Evolutionary conservation across 2,113 vertebrate genomes (phyloP), one percentile per base, ranked within the genome.

Genomic region (Mustela lutreola): DNA sequence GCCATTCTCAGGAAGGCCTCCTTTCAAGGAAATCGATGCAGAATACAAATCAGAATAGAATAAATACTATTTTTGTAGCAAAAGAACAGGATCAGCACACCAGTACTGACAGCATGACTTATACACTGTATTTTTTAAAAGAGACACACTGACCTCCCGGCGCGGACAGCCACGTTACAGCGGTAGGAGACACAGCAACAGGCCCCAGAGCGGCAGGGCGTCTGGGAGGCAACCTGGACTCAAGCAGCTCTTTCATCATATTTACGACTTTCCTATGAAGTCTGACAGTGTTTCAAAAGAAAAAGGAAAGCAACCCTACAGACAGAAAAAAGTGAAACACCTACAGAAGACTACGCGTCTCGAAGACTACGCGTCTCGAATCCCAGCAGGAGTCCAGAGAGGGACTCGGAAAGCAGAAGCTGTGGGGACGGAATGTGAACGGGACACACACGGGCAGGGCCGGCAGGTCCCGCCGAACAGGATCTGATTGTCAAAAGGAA

Each of bases 111-210:
- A 26, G 39, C 36, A 60, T 4, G 12, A 26, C n/a, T 19, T 45
- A 26, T 0, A 22, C 14, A 5, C 33, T n/a, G 3, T 0, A 76
- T 5, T 15, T 12, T 19, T 48, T 10, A 15, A 24, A 21, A 48
- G 5, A 65, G 12, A 63, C 1, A 2, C 11, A 39, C 5, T 39
- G 24, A n/a, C 1, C 31, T 16, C 62, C 62, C 7, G 6, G 15
- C 1, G 65, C 0, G 7, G 5, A 16, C 2, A 26, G 42, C 53
- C 33, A 0, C 2, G 4, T 12, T 18, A 16, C 0, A 15, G 10
- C 3, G 5, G 4, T 2, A 18, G 65, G 53, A 81, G 60, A 89
- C 0, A 50, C 11, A 12, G 26, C 26, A 33, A 39, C 26, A 21
- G 4, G 18, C 1, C 39, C 2, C 1, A 63, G 53, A 73, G 58